phyloP scores from a whole-genome alignment of 2,888 invertebrate species.

The Drosophila bunnanda region DNA sequence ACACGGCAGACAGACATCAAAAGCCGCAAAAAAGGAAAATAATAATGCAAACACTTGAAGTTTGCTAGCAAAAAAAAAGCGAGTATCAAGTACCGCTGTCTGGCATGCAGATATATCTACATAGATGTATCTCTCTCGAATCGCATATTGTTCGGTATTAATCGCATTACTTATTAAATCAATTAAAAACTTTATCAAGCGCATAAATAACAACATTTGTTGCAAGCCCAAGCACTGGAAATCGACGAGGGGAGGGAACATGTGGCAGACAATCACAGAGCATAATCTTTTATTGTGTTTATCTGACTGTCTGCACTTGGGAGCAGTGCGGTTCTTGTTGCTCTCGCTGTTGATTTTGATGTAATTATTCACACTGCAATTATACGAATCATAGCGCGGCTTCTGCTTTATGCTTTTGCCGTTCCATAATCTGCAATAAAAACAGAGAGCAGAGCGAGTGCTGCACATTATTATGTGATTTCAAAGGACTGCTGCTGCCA shows the following conservation, averaged over 20 bases:
- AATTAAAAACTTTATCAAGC: conserved; percentile 78
- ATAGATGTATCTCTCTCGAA: conserved; percentile 19
- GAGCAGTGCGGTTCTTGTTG: conserved; percentile 3
- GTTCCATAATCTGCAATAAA: conserved; percentile 75
- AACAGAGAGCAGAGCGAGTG: conserved; percentile 53
- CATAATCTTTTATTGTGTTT: conserved; percentile 73
- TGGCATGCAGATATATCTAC: conserved; percentile 20
- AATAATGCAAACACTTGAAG: conserved; percentile 14
- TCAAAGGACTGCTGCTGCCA: conserved; percentile 69
- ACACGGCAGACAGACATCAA: conserved; percentile 2
- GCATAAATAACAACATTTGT: conserved; percentile 77
- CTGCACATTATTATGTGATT: conserved; percentile 71
- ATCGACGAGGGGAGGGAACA: background rate
- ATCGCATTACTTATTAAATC: conserved; percentile 80
- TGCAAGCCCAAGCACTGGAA: conserved; percentile 23
- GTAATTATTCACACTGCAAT: conserved; percentile 80
- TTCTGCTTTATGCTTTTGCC: conserved; percentile 54
- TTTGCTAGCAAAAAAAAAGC: background rate
- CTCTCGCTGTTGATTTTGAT: conserved; percentile 64
- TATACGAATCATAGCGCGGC: conserved; percentile 71
- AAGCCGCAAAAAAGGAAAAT: conserved; percentile 19
- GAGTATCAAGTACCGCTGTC: conserved; percentile 26
- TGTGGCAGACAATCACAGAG: conserved; percentile 33
- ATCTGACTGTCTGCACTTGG: conserved; percentile 12
- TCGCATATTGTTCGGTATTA: conserved; percentile 62